Base-by-base conservation (phyloP, 1,140 invertebrate genomes). In the Philotrypesis tridentata region DNA sequence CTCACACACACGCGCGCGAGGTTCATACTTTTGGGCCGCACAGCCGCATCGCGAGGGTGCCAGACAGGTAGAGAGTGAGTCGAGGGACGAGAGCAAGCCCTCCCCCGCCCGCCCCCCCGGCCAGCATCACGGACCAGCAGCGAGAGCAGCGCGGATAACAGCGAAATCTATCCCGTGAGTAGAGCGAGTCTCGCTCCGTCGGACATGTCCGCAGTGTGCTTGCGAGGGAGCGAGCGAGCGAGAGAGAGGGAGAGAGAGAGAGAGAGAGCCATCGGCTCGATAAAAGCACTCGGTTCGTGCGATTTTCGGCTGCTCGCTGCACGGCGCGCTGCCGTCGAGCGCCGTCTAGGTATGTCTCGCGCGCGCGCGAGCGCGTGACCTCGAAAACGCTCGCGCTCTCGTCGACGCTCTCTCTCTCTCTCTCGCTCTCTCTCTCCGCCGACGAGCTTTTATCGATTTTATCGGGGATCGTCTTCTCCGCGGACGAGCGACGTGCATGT, bases 371-470 rank as follows among this genome's bases (percentile, higher is more conserved):
- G 63, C 37, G 72, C 71, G 23, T 81, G 80, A 61, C 72, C 80
- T 82, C 73, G 80, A 76, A 76, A 77, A 68, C 37, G 61, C 37
- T 61, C 65, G 31, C n/a, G n/a, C n/a, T n/a, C n/a, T n/a, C n/a
- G n/a, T n/a, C n/a, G n/a, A n/a, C n/a, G n/a, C n/a, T n/a, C n/a
- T n/a, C n/a, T n/a, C n/a, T n/a, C n/a, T n/a, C n/a, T n/a, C n/a
- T n/a, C n/a, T n/a, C n/a, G n/a, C n/a, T n/a, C n/a, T n/a, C n/a
- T n/a, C n/a, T n/a, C n/a, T n/a, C n/a, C n/a, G n/a, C n/a, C n/a
- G n/a, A n/a, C n/a, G 37, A 73, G 78, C 48, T 72, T 80, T n/a
- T 37, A 80, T 80, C 37, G 70, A 80, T 80, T 80, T 67, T 74
- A 74, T 65, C 71, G 60, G 48, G n/a, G 55, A 73, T 73, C n/a